Conservation (phyloP, 1,140 invertebrate genomes). For the Drosophila miranda region DNA sequence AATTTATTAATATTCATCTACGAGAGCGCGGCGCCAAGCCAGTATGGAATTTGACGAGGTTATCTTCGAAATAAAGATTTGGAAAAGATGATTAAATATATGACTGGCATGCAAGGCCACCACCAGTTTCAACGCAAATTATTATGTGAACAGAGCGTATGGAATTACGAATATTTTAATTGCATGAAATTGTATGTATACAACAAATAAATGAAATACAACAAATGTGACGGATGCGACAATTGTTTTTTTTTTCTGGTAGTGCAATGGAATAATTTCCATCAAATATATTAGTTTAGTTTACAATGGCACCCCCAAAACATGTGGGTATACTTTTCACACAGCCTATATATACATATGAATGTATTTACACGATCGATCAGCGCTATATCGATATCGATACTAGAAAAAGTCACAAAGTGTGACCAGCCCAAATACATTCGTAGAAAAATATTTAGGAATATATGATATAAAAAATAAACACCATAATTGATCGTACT, state of each 20-base stretch:
- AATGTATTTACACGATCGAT: no score
- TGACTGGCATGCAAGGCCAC: conserved; percentile 9
- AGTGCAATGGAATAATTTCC: no score
- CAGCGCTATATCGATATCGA: no score
- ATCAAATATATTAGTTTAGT: neutral
- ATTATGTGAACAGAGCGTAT: conserved; percentile 22
- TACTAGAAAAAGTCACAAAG: no score
- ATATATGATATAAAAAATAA: no score
- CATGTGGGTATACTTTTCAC: no score
- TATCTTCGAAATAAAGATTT: conserved; percentile 9
- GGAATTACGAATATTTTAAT: conserved; percentile 26
- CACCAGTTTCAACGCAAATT: conserved; percentile 18
- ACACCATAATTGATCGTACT: no score
- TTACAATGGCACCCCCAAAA: no score
- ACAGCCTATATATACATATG: no score
- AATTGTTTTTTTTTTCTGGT: neutral
- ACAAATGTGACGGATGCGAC: conserved; percentile 6
- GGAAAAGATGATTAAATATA: conserved; percentile 16
- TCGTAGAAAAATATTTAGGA: no score
- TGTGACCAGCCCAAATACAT: no score
- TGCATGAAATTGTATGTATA: conserved; percentile 47
- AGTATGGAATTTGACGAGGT: neutral
- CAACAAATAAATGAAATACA: conserved; percentile 49
- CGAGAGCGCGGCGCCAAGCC: conserved; percentile 6
- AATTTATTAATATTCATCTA: conserved; percentile 22